phyloP scores from a whole-genome alignment of 2,888 invertebrate genomes.

The Malacosoma neustria region DNA sequence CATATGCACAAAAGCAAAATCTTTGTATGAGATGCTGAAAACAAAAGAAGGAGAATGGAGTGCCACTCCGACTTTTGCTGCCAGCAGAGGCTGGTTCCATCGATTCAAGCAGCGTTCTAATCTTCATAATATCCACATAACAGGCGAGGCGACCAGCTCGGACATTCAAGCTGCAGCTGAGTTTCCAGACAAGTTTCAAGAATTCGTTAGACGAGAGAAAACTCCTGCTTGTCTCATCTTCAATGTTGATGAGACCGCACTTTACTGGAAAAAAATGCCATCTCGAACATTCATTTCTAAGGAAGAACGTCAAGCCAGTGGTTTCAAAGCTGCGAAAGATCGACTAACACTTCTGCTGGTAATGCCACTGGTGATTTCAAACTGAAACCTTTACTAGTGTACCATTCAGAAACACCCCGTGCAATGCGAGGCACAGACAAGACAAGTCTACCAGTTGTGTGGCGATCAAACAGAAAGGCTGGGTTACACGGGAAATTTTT shows the following conservation, averaged over 20 bases:
- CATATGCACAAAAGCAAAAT: no score
- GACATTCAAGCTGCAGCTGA: constrained; percentile 12
- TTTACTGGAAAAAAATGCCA: constrained; percentile 16
- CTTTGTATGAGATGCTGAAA: no score
- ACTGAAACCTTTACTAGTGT: constrained; percentile 22
- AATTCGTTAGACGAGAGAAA: constrained; percentile 4
- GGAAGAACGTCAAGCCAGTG: constrained; percentile 11
- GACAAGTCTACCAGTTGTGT: constrained; percentile 25
- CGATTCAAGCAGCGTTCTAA: constrained; percentile 15
- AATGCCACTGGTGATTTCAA: constrained; percentile 25
- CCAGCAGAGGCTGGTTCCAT: constrained; percentile 16
- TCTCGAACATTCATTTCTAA: constrained; percentile 10
- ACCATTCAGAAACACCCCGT: constrained; percentile 13
- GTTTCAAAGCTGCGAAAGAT: constrained; percentile 24
- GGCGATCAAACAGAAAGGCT: constrained; percentile 28
- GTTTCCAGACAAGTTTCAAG: constrained; percentile 10
- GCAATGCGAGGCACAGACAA: constrained; percentile 23
- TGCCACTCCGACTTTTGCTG: no score
- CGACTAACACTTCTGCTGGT: constrained; percentile 23
- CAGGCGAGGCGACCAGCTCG: constrained; percentile 15
- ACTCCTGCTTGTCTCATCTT: constrained; percentile 8
- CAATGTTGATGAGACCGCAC: constrained; percentile 13
- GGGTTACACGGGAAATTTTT: constrained; percentile 17
- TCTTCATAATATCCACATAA: constrained; percentile 12
- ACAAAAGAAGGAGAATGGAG: no score